Base-by-base conservation (phyloP, 1,140 invertebrate genomes). In the Orchesella cincta region DNA sequence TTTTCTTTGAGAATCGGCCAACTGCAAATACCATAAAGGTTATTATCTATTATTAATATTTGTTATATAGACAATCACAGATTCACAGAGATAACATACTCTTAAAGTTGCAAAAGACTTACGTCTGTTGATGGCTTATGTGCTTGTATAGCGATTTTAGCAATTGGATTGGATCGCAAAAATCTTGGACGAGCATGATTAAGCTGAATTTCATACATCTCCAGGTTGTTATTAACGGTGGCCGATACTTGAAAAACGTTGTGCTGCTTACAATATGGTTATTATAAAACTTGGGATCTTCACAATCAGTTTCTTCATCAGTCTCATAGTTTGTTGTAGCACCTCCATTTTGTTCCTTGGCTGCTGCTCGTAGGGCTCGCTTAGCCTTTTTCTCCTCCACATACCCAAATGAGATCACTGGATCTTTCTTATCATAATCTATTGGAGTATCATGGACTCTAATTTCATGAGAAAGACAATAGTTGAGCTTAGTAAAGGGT, bases 401-500 rank as follows among this genome's bases (percentile, higher is more conserved):
- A 31, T 71, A 71, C 23, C 12, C 67, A 12, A 8, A 2, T 20
- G 14, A 33, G 14, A 71, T 31, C 34, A 71, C 67, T 16, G 12
- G 12, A 71, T 71, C 34, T 26, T 26, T 57, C 5, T 16, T 71
- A 28, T 5, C 31, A 20, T 14, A 28, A 12, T 31, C 14, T 29
- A 71, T 5, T 23, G 29, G 29, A 31, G 34, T 34, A 3, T 71
- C 31, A 36, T 71, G 67, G 8, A 71, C 29, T 26, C 67, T 8
- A 23, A 71, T 28, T 33, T 71, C 67, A 31, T 71, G 67, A 71
- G 67, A 31, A 31, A 71, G 14, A 31, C 23, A 71, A 36, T 71
- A 71, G 23, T 23, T 33, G 5, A 71, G 16, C 23, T 71, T 31
- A 71, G 3, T 5, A 71, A 71, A 8, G 67, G 67, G 2, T n/a